Percentiles rank a stretch among this genome's conserved stretches.
These are phyloP conservation scores for Caenorhabditis sulstoni DNA, from an alignment of 2,888 invertebrate species.

Conservation along the genomic window DNA sequence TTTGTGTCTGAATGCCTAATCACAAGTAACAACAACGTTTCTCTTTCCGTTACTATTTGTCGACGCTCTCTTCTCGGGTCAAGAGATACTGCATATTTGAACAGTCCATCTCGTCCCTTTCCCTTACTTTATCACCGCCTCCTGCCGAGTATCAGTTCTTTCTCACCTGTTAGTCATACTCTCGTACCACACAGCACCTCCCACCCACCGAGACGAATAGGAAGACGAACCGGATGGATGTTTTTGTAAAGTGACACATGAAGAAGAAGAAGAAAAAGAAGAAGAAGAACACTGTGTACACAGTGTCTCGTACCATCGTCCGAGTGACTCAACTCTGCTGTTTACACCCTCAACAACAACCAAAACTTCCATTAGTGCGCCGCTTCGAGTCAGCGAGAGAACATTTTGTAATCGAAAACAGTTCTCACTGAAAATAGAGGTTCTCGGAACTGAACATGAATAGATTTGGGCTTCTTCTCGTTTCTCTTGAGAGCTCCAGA, in stretches of 20 bases:
- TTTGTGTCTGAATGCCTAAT: slow-evolving; percentile 37
- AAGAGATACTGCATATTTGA: slow-evolving; percentile 32
- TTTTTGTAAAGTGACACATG: slow-evolving; percentile 25
- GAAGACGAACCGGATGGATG: slow-evolving; percentile 33
- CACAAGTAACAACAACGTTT: slow-evolving; percentile 50
- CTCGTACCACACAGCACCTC: too few relatives aligned
- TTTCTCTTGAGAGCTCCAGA: too few relatives aligned
- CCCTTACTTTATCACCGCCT: slow-evolving; percentile 16
- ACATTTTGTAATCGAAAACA: too few relatives aligned
- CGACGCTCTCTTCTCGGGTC: slow-evolving; percentile 40
- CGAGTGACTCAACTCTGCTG: too few relatives aligned
- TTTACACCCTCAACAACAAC: too few relatives aligned
- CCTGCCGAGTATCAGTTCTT: slow-evolving; percentile 7
- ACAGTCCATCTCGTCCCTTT: slow-evolving; percentile 31
- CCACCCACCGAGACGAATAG: slow-evolving; percentile 32
- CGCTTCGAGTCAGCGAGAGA: too few relatives aligned
- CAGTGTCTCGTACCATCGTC: not conserved
- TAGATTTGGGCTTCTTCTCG: too few relatives aligned
- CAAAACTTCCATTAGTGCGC: too few relatives aligned
- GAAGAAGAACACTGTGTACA: not conserved
- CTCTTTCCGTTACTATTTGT: slow-evolving; percentile 34
- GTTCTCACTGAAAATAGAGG: too few relatives aligned
- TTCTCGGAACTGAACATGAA: too few relatives aligned
- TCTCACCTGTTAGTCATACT: slow-evolving; percentile 48
- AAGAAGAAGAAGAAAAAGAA: not conserved